Conservation (phyloP, 2,888 invertebrate genomes). For the Alloplasta piceator region DNA sequence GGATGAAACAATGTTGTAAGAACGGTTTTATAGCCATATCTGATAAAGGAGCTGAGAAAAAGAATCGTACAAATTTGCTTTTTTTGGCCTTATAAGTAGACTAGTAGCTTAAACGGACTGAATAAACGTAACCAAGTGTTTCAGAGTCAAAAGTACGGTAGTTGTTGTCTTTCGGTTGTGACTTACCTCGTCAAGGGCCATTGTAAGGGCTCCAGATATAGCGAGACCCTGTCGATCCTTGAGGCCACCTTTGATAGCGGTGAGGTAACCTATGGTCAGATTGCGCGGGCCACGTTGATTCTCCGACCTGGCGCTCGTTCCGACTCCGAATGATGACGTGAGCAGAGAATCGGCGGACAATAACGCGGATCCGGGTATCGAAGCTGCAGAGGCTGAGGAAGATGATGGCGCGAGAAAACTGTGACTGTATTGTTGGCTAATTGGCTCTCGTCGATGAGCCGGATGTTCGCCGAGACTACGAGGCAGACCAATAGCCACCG, state of each 20-base stretch:
- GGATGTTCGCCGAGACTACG: constrained; percentile 56
- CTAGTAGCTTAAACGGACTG: too few relatives aligned
- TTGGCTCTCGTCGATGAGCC: constrained; percentile 39
- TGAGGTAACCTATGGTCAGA: constrained; percentile 93
- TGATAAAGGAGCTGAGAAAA: too few relatives aligned
- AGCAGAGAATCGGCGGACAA: constrained; percentile 40
- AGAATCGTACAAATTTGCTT: too few relatives aligned
- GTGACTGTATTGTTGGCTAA: constrained; percentile 36
- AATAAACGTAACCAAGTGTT: too few relatives aligned
- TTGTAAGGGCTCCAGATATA: constrained; percentile 95
- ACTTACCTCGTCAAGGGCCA: constrained; percentile 93
- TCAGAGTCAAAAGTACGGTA: constrained; percentile 5
- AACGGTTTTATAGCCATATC: too few relatives aligned
- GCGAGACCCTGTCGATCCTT: constrained; percentile 93
- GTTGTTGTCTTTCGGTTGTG: not conserved
- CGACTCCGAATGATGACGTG: constrained; percentile 50
- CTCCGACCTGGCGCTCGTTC: constrained; percentile 37
- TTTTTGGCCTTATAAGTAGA: too few relatives aligned
- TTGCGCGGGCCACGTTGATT: constrained; percentile 75
- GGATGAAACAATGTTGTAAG: too few relatives aligned
- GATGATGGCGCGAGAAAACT: constrained; percentile 46
- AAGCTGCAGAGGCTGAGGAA: constrained; percentile 48
- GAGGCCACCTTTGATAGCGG: constrained; percentile 91
- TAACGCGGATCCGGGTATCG: constrained; percentile 34
- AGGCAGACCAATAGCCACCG: constrained; percentile 58